Conservation (phyloP, 2,113 vertebrate species). For the Spermophilus dauricus region DNA sequence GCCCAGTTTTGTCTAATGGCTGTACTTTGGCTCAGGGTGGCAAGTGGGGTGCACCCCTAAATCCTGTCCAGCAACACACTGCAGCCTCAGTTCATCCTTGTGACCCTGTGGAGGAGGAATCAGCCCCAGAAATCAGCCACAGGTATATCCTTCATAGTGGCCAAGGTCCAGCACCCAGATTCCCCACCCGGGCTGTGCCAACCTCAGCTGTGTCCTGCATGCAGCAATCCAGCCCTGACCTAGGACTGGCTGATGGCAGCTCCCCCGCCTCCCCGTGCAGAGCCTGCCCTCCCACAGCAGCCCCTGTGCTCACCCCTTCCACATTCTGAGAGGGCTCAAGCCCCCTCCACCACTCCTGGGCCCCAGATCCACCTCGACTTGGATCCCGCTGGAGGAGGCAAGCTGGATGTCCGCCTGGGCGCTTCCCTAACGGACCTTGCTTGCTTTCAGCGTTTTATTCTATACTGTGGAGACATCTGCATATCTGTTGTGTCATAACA, state of each 20-base stretch:
- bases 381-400: too few species aligned
- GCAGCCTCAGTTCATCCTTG: fast-evolving
- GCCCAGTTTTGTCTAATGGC: fast-evolving
- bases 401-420: too few species aligned
- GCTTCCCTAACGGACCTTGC: too few species aligned
- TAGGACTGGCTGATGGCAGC: too few species aligned
- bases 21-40: fast-evolving
- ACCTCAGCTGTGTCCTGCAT: fast-evolving
- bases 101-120: fast-evolving
- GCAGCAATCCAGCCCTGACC: background rate
- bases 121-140: background rate
- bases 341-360: too few species aligned
- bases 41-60: background rate
- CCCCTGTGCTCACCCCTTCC: too few species aligned
- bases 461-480: too few species aligned
- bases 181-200: fast-evolving
- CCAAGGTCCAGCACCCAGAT: background rate
- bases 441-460: too few species aligned
- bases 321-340: fast-evolving
- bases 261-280: fast-evolving
- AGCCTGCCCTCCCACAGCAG: background rate
- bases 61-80: too few species aligned
- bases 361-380: too few species aligned
- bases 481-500: too few species aligned
- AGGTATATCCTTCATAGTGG: background rate